These are phyloP conservation scores for Oryzias javanicus DNA, from an alignment of 2,113 vertebrate genomes.

Conservation along the genomic window DNA sequence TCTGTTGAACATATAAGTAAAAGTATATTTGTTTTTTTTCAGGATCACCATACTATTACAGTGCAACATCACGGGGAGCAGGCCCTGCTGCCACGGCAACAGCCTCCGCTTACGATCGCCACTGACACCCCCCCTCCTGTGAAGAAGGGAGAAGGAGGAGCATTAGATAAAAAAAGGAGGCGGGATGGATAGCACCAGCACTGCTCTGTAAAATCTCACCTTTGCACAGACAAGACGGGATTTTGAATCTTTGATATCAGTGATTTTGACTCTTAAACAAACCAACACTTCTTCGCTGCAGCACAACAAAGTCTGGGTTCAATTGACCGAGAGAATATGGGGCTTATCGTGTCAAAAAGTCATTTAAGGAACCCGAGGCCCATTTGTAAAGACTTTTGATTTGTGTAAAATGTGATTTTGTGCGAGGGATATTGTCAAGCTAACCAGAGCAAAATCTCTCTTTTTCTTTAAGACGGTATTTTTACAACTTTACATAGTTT, in stretches of 20 bases:
- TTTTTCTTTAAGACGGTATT: slow-evolving; percentile 40
- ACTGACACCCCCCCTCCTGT: slow-evolving; percentile 77
- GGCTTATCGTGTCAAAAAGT: slow-evolving; percentile 10
- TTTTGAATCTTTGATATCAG: slow-evolving; percentile 41
- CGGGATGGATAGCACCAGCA: slow-evolving; percentile 67
- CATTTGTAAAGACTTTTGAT: slow-evolving; percentile 19
- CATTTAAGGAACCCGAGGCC: slow-evolving; percentile 18
- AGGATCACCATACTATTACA: slow-evolving; percentile 98
- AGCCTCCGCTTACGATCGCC: slow-evolving; percentile 90
- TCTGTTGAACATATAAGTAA: neutral
- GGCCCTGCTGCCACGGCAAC: slow-evolving; percentile 85
- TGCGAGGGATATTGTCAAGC: slow-evolving; percentile 26
- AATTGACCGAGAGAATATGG: slow-evolving; percentile 19
- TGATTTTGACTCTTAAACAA: slow-evolving; percentile 39
- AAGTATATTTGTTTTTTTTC: slow-evolving; percentile 16
- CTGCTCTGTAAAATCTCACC: slow-evolving; percentile 48
- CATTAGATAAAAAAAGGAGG: slow-evolving; percentile 17
- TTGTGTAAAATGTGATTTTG: slow-evolving; percentile 34
- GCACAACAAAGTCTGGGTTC: slow-evolving; percentile 16
- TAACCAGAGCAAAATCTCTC: slow-evolving; percentile 31
- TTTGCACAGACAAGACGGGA: slow-evolving; percentile 28
- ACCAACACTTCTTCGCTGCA: slow-evolving; percentile 32
- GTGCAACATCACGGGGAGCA: slow-evolving; percentile 87
- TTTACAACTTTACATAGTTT: slow-evolving; percentile 54
- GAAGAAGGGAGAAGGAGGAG: slow-evolving; percentile 34